phyloP scores from a whole-genome alignment of 2,888 invertebrate genomes.

The Epirrhoe alternata region DNA sequence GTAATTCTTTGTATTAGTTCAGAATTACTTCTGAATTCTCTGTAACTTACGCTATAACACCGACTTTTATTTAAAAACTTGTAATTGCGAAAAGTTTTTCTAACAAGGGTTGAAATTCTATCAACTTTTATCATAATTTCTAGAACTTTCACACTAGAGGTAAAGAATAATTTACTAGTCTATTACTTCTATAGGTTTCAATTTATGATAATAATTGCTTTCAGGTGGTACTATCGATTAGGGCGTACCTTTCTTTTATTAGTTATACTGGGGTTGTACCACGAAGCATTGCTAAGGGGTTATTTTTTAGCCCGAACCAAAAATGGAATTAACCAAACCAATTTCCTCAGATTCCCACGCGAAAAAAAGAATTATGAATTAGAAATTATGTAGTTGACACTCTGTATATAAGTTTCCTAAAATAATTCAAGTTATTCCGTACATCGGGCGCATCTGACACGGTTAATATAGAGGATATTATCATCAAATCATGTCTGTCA shows the following conservation, averaged over 20 bases:
- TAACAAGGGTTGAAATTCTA: slow-evolving; percentile 7
- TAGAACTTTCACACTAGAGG: slow-evolving; percentile 5
- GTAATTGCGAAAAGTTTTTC: slow-evolving; percentile 8
- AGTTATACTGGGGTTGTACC: too few relatives aligned
- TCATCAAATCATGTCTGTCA: too few relatives aligned
- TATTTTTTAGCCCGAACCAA: neutral
- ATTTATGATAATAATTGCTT: slow-evolving; percentile 12
- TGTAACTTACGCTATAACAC: slow-evolving; percentile 11
- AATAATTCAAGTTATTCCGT: too few relatives aligned
- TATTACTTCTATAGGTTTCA: neutral
- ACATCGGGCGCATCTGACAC: too few relatives aligned
- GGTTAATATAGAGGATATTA: too few relatives aligned
- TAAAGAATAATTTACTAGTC: neutral
- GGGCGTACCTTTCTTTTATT: slow-evolving; percentile 9
- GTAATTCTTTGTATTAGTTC: neutral
- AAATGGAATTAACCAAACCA: too few relatives aligned
- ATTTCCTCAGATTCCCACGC: neutral
- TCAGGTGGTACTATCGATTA: slow-evolving; percentile 16
- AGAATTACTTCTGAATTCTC: neutral
- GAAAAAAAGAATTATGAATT: neutral
- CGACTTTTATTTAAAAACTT: slow-evolving; percentile 15
- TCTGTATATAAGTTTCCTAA: too few relatives aligned
- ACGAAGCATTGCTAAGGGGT: neutral
- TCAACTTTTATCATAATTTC: neutral
- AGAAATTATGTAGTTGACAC: too few relatives aligned